phyloP scores from a whole-genome alignment of 1,140 invertebrate species.

The Berghia stephanieae region DNA sequence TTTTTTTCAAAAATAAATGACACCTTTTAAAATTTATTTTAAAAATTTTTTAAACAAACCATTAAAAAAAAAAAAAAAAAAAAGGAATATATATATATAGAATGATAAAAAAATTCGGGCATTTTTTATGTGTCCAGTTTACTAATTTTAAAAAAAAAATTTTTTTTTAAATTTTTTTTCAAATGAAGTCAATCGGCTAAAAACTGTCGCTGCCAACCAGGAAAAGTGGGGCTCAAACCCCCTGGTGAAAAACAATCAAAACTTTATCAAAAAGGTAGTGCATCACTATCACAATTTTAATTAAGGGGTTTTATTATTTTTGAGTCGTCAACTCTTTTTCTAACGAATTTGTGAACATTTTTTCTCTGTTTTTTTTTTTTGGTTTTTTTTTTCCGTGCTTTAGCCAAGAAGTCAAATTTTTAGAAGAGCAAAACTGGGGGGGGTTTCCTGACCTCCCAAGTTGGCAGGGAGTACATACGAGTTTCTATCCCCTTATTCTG shows the following conservation, averaged over 20 bases:
- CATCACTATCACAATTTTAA: not conserved
- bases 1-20: not conserved
- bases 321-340: too few species aligned
- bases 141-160: not conserved
- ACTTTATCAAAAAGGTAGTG: constrained; percentile 73
- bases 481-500: too few species aligned
- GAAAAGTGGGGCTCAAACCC: constrained; percentile 80
- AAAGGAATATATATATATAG: not conserved
- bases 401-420: too few species aligned
- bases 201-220: constrained; percentile 58
- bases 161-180: constrained; percentile 32
- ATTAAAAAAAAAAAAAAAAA: not conserved
- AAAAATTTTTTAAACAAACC: not conserved
- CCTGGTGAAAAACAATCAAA: constrained; percentile 84
- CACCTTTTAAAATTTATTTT: not conserved
- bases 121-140: not conserved
- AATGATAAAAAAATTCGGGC: not conserved
- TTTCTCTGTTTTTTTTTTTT: not conserved
- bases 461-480: too few species aligned
- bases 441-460: too few species aligned
- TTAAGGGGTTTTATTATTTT: too few species aligned
- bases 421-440: too few species aligned
- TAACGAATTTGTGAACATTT: too few species aligned
- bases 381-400: not conserved
- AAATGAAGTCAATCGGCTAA: constrained; percentile 65